Percentiles rank a stretch among this genome's conserved stretches.
phyloP scores from a whole-genome alignment of 2,113 vertebrate species.

The Cygnus buccinator region DNA sequence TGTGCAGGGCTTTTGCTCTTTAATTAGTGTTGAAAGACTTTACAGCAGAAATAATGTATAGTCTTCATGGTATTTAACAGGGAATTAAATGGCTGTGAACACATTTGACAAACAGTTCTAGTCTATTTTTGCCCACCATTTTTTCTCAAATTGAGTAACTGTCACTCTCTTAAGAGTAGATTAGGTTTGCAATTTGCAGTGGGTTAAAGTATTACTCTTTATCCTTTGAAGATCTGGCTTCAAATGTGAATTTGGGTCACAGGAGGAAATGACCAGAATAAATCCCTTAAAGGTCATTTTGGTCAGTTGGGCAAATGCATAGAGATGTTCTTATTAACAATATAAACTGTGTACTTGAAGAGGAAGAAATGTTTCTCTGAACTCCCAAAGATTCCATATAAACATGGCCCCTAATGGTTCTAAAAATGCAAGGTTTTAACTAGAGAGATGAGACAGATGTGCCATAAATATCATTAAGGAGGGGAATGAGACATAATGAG shows the following conservation, averaged over 20 bases:
- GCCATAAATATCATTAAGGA: not conserved
- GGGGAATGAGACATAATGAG: not conserved
- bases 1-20: not conserved
- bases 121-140: not conserved
- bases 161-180: not conserved
- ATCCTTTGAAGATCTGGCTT: constrained; percentile 18
- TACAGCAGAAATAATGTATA: not conserved
- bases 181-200: not conserved
- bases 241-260: not conserved
- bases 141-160: not conserved
- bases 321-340: not conserved
- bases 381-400: not conserved
- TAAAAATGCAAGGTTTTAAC: not conserved
- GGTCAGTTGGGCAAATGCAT: not conserved
- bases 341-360: not conserved
- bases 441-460: not conserved
- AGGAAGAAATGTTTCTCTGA: not conserved
- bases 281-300: not conserved
- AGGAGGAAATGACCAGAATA: not conserved
- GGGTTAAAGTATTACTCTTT: constrained; percentile 1
- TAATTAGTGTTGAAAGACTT: not conserved
- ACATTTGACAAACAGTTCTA: not conserved
- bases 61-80: not conserved
- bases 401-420: not conserved
- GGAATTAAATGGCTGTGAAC: not conserved